phyloP scores from a whole-genome alignment of 2,888 invertebrate genomes.

The Pterostichus niger region DNA sequence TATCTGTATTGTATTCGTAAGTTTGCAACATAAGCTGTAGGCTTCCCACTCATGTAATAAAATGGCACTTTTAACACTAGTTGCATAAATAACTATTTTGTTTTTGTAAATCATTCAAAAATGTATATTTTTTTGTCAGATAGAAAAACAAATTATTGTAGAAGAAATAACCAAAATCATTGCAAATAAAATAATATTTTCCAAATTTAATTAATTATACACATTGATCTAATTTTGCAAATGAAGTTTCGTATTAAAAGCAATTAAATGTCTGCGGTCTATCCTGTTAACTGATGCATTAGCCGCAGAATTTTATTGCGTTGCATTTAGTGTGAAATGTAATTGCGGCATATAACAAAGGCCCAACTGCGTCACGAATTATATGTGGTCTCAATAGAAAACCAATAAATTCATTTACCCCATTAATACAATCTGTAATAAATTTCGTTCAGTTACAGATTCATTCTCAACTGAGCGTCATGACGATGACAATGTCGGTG shows the following conservation, averaged over 20 bases:
- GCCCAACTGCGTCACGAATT: conserved; percentile 17
- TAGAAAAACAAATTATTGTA: too few species aligned
- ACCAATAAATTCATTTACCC: conserved; percentile 30
- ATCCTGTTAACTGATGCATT: neutral
- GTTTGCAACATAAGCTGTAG: too few species aligned
- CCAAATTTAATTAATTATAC: too few species aligned
- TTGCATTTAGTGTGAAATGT: conserved; percentile 10
- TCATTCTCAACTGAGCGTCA: conserved; percentile 12
- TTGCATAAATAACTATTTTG: too few species aligned
- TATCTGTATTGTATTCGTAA: too few species aligned
- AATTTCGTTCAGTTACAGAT: conserved; percentile 27
- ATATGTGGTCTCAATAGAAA: conserved; percentile 32
- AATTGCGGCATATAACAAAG: conserved; percentile 24
- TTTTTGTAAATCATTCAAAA: too few species aligned
- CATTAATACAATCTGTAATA: conserved; percentile 37
- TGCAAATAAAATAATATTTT: too few species aligned
- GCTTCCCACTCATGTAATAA: too few species aligned
- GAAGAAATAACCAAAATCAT: too few species aligned
- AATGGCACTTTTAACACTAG: too few species aligned
- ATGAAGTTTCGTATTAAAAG: neutral
- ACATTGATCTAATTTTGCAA: neutral
- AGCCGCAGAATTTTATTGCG: conserved; percentile 16
- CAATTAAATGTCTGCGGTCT: neutral
- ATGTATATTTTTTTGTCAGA: too few species aligned
- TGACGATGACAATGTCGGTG: neutral